phyloP scores from a whole-genome alignment of 2,888 invertebrate genomes.

The Campoplex capitator region DNA sequence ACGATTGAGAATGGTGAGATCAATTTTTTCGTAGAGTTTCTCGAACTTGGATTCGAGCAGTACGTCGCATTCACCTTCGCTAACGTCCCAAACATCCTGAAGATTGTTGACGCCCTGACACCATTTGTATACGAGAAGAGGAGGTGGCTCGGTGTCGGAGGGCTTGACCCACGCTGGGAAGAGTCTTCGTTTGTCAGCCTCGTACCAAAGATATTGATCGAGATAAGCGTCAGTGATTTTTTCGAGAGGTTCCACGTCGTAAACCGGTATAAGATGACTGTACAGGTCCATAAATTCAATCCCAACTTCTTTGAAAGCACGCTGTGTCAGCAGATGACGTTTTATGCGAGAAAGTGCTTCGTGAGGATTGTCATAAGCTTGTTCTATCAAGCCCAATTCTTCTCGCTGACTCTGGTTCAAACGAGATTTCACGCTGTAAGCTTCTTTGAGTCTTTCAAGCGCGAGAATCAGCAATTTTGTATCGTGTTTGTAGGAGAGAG shows the following conservation, averaged over 20 bases:
- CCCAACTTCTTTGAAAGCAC: conserved; percentile 99
- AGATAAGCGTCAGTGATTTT: conserved; percentile 99
- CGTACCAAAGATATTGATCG: conserved; percentile 99
- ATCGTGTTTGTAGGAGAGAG: conserved; percentile 99
- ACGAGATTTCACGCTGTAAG: conserved; percentile 98
- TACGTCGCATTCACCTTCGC: conserved; percentile 99
- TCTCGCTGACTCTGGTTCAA: conserved; percentile 99
- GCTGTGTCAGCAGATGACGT: conserved; percentile 98
- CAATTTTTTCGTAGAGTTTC: conserved; percentile 99
- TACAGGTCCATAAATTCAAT: conserved; percentile 99
- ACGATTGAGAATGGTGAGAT: conserved; percentile 98
- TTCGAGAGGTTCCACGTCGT: conserved; percentile 99
- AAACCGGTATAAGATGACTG: conserved; percentile 99
- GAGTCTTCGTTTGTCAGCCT: conserved; percentile 98
- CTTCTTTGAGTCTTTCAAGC: conserved; percentile 97
- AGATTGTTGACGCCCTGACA: conserved; percentile 99
- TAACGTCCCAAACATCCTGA: conserved; percentile 99
- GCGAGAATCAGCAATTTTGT: conserved; percentile 99
- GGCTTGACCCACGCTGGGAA: conserved; percentile 99
- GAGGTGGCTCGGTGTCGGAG: conserved; percentile 98
- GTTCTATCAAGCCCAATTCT: conserved; percentile 99
- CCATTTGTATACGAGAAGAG: conserved; percentile 98
- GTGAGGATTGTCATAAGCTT: conserved; percentile 99
- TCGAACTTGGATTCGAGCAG: conserved; percentile 98
- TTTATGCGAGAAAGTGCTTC: conserved; percentile 99